Evolutionary conservation across 2,797 vertebrate genomes (phyloP).

Genomic region (Onychomys torridus): DNA sequence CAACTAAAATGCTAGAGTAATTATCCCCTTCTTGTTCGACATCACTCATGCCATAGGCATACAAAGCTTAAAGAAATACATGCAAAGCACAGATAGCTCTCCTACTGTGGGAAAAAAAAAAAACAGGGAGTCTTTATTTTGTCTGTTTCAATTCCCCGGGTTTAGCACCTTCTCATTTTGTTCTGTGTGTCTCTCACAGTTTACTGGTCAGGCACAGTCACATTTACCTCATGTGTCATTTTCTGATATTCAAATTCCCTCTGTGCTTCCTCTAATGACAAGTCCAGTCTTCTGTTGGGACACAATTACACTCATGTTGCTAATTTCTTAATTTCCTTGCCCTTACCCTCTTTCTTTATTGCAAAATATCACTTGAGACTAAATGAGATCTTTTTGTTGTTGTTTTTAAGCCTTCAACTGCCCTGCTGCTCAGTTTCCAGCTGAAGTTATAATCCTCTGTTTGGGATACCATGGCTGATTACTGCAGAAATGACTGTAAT

Average conservation of each 20-base stretch:
- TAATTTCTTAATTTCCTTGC: conserved; percentile 80
- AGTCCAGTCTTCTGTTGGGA: conserved; percentile 69
- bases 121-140: conserved; percentile 2
- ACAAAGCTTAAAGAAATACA: not conserved
- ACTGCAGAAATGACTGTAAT: conserved; percentile 80
- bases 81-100: not conserved
- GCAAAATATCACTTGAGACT: conserved; percentile 72
- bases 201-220: conserved; percentile 28
- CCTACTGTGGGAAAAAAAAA: not conserved
- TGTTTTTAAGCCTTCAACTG: conserved; percentile 71
- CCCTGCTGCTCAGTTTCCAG: conserved; percentile 79
- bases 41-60: not conserved
- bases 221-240: conserved; percentile 37
- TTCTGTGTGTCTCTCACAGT: not conserved
- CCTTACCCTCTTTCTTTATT: conserved; percentile 68
- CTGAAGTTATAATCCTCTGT: conserved; percentile 83
- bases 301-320: conserved; percentile 71
- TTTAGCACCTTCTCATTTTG: conserved; percentile 40
- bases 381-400: conserved; percentile 70
- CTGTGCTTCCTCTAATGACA: conserved; percentile 70
- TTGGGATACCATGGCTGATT: conserved; percentile 79
- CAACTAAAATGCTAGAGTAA: not conserved
- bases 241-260: conserved; percentile 68
- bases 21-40: not conserved
- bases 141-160: not conserved